Evolutionary conservation across 1,140 invertebrate genomes (phyloP).

Genomic region (Hyposmocoma kahamanoa): DNA sequence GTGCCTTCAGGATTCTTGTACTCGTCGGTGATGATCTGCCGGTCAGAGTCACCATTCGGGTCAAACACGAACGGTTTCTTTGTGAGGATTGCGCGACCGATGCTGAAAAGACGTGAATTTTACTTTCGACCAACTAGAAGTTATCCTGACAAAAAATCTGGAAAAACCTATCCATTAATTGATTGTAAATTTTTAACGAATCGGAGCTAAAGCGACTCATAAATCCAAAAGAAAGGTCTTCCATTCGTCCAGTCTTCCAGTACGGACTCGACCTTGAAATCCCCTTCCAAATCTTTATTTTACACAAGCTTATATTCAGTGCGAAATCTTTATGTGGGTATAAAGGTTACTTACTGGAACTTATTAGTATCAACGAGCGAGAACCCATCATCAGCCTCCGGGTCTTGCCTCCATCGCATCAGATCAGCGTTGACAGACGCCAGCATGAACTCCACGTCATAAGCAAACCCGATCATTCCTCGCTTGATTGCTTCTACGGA

Average conservation of each 20-base stretch:
- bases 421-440: conserved; percentile 77
- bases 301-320: no score
- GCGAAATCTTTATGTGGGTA: no score
- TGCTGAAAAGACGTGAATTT: conserved; percentile 73
- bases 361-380: conserved; percentile 80
- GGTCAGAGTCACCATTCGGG: conserved; percentile 79
- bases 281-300: no score
- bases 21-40: conserved; percentile 79
- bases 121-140: no score
- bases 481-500: conserved; percentile 80
- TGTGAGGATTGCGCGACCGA: conserved; percentile 84
- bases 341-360: conserved; percentile 81
- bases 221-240: no score
- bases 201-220: no score
- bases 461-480: conserved; percentile 80
- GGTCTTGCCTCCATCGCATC: conserved; percentile 77
- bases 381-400: conserved; percentile 74
- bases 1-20: conserved; percentile 87
- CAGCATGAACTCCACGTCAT: conserved; percentile 83
- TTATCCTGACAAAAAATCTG: no score
- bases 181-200: no score
- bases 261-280: no score
- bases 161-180: no score
- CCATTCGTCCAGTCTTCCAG: no score
- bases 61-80: conserved; percentile 83